Percentiles rank a stretch among this genome's conserved stretches.
phyloP scores from a whole-genome alignment of 2,113 vertebrate species.

The Triplophysa siluroides region DNA sequence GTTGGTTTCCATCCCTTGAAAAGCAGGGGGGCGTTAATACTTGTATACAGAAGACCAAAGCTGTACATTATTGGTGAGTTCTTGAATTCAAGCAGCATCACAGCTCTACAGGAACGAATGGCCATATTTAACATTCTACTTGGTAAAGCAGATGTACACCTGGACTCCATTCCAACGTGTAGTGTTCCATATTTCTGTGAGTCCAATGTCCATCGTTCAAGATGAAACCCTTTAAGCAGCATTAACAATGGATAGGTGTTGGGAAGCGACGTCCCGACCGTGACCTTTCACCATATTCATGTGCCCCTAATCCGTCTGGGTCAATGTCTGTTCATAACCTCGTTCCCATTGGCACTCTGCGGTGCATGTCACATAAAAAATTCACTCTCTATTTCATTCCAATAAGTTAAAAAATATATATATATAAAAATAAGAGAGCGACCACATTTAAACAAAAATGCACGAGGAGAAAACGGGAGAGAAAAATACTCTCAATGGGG shows the following conservation, averaged over 20 bases:
- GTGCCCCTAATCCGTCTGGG: constrained; percentile 35
- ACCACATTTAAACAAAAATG: constrained; percentile 56
- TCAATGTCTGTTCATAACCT: constrained; percentile 49
- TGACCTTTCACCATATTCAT: constrained; percentile 44
- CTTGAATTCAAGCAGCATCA: constrained; percentile 66
- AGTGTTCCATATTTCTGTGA: constrained; percentile 37
- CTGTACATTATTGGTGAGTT: constrained; percentile 40
- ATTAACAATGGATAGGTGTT: constrained; percentile 62
- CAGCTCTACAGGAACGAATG: constrained; percentile 57
- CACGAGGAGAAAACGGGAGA: constrained; percentile 48
- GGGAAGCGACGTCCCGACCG: constrained; percentile 19
- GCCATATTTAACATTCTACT: constrained; percentile 48
- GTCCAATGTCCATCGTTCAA: constrained; percentile 60
- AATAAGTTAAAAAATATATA: constrained; percentile 78
- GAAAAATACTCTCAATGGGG: constrained; percentile 64
- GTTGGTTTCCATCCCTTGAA: constrained; percentile 17
- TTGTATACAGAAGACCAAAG: constrained; percentile 23
- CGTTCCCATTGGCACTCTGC: constrained; percentile 44
- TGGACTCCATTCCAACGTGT: constrained; percentile 54
- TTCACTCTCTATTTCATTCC: constrained; percentile 53
- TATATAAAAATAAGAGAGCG: constrained; percentile 62
- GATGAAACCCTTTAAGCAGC: constrained; percentile 67
- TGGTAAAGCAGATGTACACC: constrained; percentile 49
- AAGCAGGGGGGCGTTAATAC: constrained; percentile 30
- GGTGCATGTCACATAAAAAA: constrained; percentile 48